phyloP scores from a whole-genome alignment of 2,797 vertebrate species.

The Gadopsis marmoratus region DNA sequence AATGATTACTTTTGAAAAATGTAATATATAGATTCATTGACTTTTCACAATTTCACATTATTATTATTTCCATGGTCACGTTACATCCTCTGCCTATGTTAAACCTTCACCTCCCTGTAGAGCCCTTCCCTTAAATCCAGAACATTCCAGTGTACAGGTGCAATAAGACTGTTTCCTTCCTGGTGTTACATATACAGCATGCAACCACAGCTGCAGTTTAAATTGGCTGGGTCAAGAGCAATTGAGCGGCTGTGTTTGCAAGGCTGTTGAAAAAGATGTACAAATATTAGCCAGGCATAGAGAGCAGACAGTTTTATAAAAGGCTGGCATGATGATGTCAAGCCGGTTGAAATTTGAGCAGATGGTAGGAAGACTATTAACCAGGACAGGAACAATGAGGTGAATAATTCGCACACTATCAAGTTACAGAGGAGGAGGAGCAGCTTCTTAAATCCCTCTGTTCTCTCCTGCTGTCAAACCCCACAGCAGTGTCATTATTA shows the following conservation, averaged over 20 bases:
- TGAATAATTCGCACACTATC: constrained; percentile 61
- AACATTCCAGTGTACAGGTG: constrained; percentile 6
- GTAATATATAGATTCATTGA: not conserved
- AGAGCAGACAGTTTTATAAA: constrained; percentile 27
- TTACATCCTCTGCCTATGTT: not conserved
- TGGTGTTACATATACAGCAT: not conserved
- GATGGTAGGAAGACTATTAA: constrained; percentile 64
- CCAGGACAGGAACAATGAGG: constrained; percentile 65
- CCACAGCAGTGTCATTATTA: constrained; percentile 58
- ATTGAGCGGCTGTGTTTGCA: constrained; percentile 13
- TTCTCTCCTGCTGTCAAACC: constrained; percentile 63
- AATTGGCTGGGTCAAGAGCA: constrained; percentile 19
- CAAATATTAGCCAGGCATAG: constrained; percentile 32
- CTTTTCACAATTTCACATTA: not conserved
- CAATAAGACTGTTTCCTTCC: not conserved
- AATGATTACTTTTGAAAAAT: not conserved
- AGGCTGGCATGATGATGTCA: constrained; percentile 46
- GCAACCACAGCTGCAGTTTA: constrained; percentile 10
- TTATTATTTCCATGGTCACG: constrained; percentile 2
- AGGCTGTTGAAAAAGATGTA: constrained; percentile 21
- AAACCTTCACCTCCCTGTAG: constrained; percentile 5
- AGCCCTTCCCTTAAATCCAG: constrained; percentile 2
- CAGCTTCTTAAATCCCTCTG: constrained; percentile 60
- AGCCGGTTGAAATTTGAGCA: constrained; percentile 62
- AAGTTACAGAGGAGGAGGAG: constrained; percentile 59